Evolutionary conservation across 2,113 vertebrate genomes (phyloP), one percentile per base, ranked within the genome.

Genomic region (Nyctibius bracteatus): DNA sequence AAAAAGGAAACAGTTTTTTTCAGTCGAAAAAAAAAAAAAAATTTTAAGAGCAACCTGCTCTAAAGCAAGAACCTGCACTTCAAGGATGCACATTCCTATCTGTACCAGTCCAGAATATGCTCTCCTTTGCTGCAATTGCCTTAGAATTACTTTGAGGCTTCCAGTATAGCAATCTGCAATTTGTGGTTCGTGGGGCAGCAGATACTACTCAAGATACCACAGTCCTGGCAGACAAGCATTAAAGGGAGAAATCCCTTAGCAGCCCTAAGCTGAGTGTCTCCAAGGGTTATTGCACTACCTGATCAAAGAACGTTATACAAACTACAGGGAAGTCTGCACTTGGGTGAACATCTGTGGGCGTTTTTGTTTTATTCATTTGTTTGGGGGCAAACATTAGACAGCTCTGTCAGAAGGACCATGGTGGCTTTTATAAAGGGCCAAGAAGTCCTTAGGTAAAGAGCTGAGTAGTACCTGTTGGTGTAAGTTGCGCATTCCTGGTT

Each of bases 391-490:
- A 55, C 17, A 27, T 37, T 12, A 73, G 83, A 23, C 18, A 86
- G 62, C 21, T 28, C 77, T 55, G 27, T n/a, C 46, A 66, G 55
- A 79, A 92, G 13, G n/a, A 57, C 21, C 31, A 37, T 0, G 0
- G 25, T 30, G 7, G 17, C 7, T 94, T 81, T 73, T 37, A 28
- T 8, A 66, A 30, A 57, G 41, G 41, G 16, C 30, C 51, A 41
- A 25, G 46, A 79, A 66, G 30, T 13, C 51, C 4, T 0, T 67
- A 33, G 44, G 70, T 44, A 91, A 77, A 84, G 46, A 63, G 55
- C 58, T n/a, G 5, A 49, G 52, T 39, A 52, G 87, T 97, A 99
- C 99, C 99, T 98, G 98, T 99, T 99, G 96, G 99, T 99, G 94
- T 98, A 99, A 11, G 99, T 98, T 0, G 99, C 97, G 49, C 98